A percentile compares a stretch with the other conserved stretches of the same genome.
phyloP scores from a whole-genome alignment of 2,888 invertebrate genomes.

The Dichetophora obliterata region DNA sequence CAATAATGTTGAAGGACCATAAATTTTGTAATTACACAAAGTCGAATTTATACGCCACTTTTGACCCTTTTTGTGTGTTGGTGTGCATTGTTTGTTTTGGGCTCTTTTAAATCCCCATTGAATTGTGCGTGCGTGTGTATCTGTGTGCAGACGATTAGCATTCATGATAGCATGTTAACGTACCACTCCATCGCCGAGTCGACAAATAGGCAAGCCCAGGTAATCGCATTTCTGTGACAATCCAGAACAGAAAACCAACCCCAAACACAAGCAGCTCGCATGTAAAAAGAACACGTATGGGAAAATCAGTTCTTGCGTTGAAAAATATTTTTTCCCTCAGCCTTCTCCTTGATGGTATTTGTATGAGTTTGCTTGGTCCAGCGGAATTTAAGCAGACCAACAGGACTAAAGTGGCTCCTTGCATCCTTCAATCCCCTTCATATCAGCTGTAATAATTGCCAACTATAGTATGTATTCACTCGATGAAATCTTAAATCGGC shows the following conservation, averaged over 20 bases:
- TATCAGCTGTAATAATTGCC: slow-evolving; percentile 8
- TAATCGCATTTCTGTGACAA: slow-evolving; percentile 59
- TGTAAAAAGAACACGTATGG: background rate
- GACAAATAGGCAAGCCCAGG: slow-evolving; percentile 65
- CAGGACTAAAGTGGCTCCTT: background rate
- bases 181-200: slow-evolving; percentile 30
- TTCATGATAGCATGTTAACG: slow-evolving; percentile 43
- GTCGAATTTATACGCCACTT: slow-evolving; percentile 66
- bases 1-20: slow-evolving; percentile 45
- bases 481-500: slow-evolving; percentile 63
- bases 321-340: background rate
- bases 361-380: background rate
- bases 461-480: slow-evolving; percentile 37
- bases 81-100: background rate
- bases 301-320: background rate
- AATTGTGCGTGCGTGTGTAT: slow-evolving; percentile 34
- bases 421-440: background rate
- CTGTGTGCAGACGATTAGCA: slow-evolving; percentile 63
- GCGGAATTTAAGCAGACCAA: slow-evolving; percentile 8
- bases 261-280: background rate
- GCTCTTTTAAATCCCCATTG: background rate
- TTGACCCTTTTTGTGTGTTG: slow-evolving; percentile 63
- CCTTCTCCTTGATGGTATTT: too few species aligned
- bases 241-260: background rate
- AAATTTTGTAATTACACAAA: slow-evolving; percentile 64